Evolutionary conservation across 1,140 invertebrate genomes (phyloP), one percentile per base, ranked within the genome.

Genomic region (Sminthurides bifidus): DNA sequence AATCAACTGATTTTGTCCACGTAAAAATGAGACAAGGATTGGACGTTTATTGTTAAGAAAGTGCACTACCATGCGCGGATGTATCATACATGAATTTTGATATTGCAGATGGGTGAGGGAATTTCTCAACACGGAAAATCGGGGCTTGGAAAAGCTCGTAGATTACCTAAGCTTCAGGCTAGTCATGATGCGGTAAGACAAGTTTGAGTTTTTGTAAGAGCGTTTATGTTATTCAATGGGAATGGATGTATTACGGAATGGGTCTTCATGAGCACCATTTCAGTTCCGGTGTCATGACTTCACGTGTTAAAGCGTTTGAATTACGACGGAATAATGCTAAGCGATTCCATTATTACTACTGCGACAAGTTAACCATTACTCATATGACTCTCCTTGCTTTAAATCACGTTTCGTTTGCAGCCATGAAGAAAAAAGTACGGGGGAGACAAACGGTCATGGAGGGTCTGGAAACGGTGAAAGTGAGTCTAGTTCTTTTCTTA

Each of bases 161-260:
- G 92, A 97, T 72, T 99, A 98, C 76, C 79, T 98, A 58, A 92
- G 87, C 73, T 93, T 92, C 76, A 80, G 90, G 63, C 76, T 93
- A 66, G 80, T 83, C 65, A 92, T 92, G 85, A 89, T 92, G 83
- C 77, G 70, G 72, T 72, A 68, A 61, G 68, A 37, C 33, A 48
- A 41, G 21, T 52, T 30, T 40, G 27, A 35, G 35, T 35, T 46
- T 27, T 50, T 10, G 30, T 19, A 17, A 24, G 29, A 23, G 23
- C 23, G 30, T 35, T 50, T 50, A 23, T 17, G 27, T 50, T 50
- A 19, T 50, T 50, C 37, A 30, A 30, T 33, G 31, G 38, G 33
- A 38, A 52, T 52, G 30, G 35, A 24, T 52, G 17, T 8, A 8
- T 12, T 8, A 43, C 15, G 8, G 15, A n/a, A 12, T 8, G 8